Base-by-base conservation (phyloP, 2,888 invertebrate species). In the Melolontha melolontha region DNA sequence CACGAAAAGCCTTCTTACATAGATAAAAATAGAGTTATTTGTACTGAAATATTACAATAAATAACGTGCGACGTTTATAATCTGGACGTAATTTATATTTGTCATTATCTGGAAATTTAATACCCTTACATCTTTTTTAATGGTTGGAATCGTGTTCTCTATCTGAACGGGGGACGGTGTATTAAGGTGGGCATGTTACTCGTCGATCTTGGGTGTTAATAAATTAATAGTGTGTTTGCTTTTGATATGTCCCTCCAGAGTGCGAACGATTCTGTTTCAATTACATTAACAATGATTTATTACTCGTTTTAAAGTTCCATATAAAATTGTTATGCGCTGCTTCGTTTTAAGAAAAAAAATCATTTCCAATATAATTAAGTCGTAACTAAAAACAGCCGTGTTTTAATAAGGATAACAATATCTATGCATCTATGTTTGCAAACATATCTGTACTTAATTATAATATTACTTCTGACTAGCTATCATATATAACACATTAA, bases 1-100 rank as follows among this genome's bases (percentile, higher is more conserved):
- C 34, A 34, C 34, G 34, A 6, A 34, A 34, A 8, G 34, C 29
- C 59, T 34, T 34, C 34, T 34, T 34, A 59, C 44, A 44, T 59
- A 41, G 57, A 57, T 66, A 66, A 66, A 66, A 66, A 66, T 66
- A 66, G 57, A 57, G 49, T 49, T 50, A 59, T 66, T 66, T 66
- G 66, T 66, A 59, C 66, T 42, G 55, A 54, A 49, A 66, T 66
- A 49, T 66, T 57, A 57, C 55, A 55, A 66, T 66, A 55, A 66
- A 66, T 66, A 66, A 55, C 57, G 44, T 47, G 51, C 42, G 64
- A 64, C 64, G 64, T 64, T 64, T 50, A 64, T 52, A 52, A 51
- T 50, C 51, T 52, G 29, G 64, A 52, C 52, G 47, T 59, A 59
- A 59, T 59, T 59, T 59, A 59, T 59, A 59, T 59, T 59, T 59